These are phyloP conservation scores for Blastobasis lacticolella DNA, from an alignment of 2,888 invertebrate species.

Conservation along the genomic window DNA sequence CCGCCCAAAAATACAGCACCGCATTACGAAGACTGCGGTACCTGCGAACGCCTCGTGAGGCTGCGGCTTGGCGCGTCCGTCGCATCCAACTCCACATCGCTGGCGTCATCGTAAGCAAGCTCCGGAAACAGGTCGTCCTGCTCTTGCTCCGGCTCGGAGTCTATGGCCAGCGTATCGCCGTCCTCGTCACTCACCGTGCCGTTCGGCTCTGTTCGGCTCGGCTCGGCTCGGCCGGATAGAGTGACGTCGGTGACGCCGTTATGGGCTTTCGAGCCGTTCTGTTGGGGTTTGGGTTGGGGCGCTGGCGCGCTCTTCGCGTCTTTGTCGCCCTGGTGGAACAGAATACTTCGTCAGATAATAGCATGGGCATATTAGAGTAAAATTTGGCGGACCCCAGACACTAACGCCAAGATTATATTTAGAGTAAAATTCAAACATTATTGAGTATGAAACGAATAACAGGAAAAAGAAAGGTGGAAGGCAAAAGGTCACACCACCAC, in stretches of 20 bases:
- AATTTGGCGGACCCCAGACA: neutral
- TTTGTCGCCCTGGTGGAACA: slow-evolving; percentile 38
- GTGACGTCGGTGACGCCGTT: slow-evolving; percentile 28
- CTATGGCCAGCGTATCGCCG: slow-evolving; percentile 38
- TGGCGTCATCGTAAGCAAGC: slow-evolving; percentile 61
- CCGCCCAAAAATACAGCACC: neutral
- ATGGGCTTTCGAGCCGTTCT: slow-evolving; percentile 36
- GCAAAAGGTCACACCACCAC: neutral
- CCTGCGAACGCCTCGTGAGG: slow-evolving; percentile 62
- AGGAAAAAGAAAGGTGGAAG: neutral
- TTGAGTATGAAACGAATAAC: too few relatives aligned
- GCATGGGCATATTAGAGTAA: neutral
- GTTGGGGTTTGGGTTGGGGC: slow-evolving; percentile 30
- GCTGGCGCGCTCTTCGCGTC: slow-evolving; percentile 16
- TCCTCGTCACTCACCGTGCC: slow-evolving; percentile 48
- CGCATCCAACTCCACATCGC: slow-evolving; percentile 43
- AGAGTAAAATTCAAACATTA: neutral
- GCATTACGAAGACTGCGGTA: slow-evolving; percentile 28
- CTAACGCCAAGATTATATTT: neutral
- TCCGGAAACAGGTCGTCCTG: slow-evolving; percentile 63
- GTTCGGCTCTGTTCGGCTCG: slow-evolving; percentile 27
- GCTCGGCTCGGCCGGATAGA: slow-evolving; percentile 13
- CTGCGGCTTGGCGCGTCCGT: slow-evolving; percentile 45
- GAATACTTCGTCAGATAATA: neutral
- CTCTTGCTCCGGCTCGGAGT: slow-evolving; percentile 22